Conservation (phyloP, 92 coral and sea anemone genomes). For the Pocillopora meandrina region DNA sequence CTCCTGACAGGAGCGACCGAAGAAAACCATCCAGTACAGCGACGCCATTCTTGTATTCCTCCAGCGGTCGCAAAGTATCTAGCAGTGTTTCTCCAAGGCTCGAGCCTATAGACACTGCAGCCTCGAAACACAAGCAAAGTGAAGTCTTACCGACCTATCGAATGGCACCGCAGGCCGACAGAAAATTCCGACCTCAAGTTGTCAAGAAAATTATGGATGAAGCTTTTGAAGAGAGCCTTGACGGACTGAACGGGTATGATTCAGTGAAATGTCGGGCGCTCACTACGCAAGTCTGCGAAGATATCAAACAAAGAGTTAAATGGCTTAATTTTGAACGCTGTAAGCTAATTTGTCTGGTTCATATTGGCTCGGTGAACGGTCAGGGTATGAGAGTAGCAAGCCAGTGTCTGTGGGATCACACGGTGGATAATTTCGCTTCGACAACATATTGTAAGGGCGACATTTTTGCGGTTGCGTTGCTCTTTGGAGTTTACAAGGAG, state of each 20-base stretch:
- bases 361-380: slow-evolving; percentile 90
- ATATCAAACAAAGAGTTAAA: slow-evolving; percentile 93
- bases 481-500: slow-evolving; percentile 93
- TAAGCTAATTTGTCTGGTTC: slow-evolving; percentile 86
- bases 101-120: slow-evolving; percentile 10
- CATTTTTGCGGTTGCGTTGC: slow-evolving; percentile 88
- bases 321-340: slow-evolving; percentile 90
- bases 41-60: slow-evolving; percentile 59
- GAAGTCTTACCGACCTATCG: slow-evolving; percentile 78
- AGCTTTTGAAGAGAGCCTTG: slow-evolving; percentile 84
- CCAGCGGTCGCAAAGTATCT: slow-evolving; percentile 62
- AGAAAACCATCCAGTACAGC: slow-evolving; percentile 69
- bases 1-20: slow-evolving; percentile 62
- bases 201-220: slow-evolving; percentile 83
- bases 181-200: slow-evolving; percentile 76
- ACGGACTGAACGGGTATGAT: slow-evolving; percentile 75
- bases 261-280: slow-evolving; percentile 83
- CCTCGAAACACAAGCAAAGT: slow-evolving; percentile 7
- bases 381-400: slow-evolving; percentile 92
- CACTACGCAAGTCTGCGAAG: slow-evolving; percentile 83
- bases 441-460: slow-evolving; percentile 79
- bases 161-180: slow-evolving; percentile 74
- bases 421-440: slow-evolving; percentile 84
- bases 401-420: slow-evolving; percentile 93
- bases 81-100: slow-evolving; percentile 38